Percentiles rank a stretch among this genome's conserved stretches.
Evolutionary conservation across 2,113 vertebrate genomes (phyloP).

Genomic region (Rhipidura dahli): DNA sequence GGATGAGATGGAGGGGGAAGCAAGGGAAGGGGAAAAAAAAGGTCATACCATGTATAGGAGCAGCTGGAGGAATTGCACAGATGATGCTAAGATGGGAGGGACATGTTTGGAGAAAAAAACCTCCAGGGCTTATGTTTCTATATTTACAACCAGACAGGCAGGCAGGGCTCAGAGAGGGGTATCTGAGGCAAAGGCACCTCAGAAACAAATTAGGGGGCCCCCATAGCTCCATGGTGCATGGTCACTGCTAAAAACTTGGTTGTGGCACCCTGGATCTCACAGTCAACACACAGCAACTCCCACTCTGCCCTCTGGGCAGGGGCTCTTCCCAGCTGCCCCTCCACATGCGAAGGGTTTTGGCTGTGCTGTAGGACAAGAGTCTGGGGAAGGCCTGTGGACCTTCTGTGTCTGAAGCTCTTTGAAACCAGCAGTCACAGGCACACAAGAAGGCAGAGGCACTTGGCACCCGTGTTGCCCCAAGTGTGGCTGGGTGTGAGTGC

Average conservation of each 20-base stretch:
- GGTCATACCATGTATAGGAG: constrained; percentile 77
- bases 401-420: neutral
- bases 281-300: neutral
- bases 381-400: neutral
- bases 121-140: constrained; percentile 81
- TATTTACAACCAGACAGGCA: constrained; percentile 79
- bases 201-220: neutral
- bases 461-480: fast-evolving
- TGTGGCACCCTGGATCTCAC: neutral
- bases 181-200: constrained; percentile 29
- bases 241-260: neutral
- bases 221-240: fast-evolving
- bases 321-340: neutral
- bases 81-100: constrained; percentile 74
- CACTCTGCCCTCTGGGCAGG: neutral
- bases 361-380: neutral
- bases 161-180: constrained; percentile 69
- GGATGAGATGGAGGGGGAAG: neutral
- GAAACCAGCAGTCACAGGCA: fast-evolving
- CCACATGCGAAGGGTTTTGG: fast-evolving
- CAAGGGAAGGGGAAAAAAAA: neutral
- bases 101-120: constrained; percentile 63
- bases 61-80: constrained; percentile 75
- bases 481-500: neutral
- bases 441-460: neutral